Conservation (phyloP, 2,888 invertebrate genomes). For the Pristionchus entomophagus region DNA sequence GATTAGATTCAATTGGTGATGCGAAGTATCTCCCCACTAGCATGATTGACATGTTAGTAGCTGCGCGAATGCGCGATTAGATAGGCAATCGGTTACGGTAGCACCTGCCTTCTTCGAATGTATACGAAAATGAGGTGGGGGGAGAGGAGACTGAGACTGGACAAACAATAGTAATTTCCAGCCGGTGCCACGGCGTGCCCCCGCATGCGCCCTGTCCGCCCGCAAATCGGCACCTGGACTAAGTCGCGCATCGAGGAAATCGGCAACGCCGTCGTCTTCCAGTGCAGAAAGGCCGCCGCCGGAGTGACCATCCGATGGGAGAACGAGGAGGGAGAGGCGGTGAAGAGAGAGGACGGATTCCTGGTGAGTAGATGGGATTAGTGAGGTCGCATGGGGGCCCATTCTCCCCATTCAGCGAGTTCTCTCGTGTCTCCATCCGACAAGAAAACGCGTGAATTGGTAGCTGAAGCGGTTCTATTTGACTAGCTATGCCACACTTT, state of each 20-base stretch:
- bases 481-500: neutral
- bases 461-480: too few relatives aligned
- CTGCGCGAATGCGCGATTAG: neutral
- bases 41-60: neutral
- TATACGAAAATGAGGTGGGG: too few relatives aligned
- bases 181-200: neutral
- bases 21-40: neutral
- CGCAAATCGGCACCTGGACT: slow-evolving; percentile 27
- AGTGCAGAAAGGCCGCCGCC: slow-evolving; percentile 1
- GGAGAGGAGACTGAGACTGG: too few relatives aligned
- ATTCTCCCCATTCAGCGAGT: neutral
- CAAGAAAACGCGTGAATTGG: too few relatives aligned
- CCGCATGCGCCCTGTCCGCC: neutral
- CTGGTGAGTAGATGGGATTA: slow-evolving; percentile 17
- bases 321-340: slow-evolving; percentile 18
- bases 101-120: neutral
- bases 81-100: neutral
- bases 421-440: too few relatives aligned
- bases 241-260: slow-evolving; percentile 36
- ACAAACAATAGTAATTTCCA: slow-evolving; percentile 20
- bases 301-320: neutral
- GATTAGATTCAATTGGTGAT: neutral
- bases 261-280: slow-evolving; percentile 30
- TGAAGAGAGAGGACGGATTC: slow-evolving; percentile 35
- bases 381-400: too few relatives aligned